Evolutionary conservation across 2,797 vertebrate genomes (phyloP).

Genomic region (Odontamblyopus rebecca): DNA sequence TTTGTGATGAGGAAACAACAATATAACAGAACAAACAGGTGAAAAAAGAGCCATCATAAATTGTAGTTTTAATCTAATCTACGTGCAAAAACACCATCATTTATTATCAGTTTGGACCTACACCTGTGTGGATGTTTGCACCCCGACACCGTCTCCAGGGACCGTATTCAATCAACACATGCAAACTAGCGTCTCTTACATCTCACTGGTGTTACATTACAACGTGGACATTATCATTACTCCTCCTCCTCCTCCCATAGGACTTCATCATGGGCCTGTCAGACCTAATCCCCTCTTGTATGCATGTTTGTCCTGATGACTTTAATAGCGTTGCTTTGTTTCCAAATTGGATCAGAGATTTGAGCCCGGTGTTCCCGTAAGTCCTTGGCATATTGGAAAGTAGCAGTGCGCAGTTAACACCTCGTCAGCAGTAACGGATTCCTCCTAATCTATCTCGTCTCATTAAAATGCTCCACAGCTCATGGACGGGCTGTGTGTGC

Average conservation of each 20-base stretch:
- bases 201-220: slow-evolving; percentile 3
- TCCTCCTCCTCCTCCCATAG: background rate
- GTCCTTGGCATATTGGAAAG: slow-evolving; percentile 41
- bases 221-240: slow-evolving; percentile 13
- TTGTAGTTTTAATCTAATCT: background rate
- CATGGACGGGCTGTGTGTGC: slow-evolving; percentile 6
- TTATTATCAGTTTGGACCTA: slow-evolving; percentile 25
- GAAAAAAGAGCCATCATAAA: background rate
- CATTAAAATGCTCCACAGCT: slow-evolving; percentile 53
- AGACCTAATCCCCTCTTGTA: slow-evolving; percentile 24
- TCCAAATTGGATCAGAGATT: slow-evolving; percentile 39
- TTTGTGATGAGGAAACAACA: too few species aligned
- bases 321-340: slow-evolving; percentile 31
- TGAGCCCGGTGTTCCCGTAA: slow-evolving; percentile 28
- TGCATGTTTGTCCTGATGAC: slow-evolving; percentile 30
- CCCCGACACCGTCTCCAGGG: slow-evolving; percentile 28
- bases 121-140: slow-evolving; percentile 7
- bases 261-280: slow-evolving; percentile 20
- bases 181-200: slow-evolving; percentile 1
- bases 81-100: background rate
- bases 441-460: slow-evolving; percentile 60
- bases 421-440: slow-evolving; percentile 69
- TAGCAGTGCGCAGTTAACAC: slow-evolving; percentile 46
- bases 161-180: slow-evolving; percentile 44
- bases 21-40: too few species aligned